Base-by-base conservation (phyloP, 2,888 invertebrate species). In the Cactoblastis cactorum region DNA sequence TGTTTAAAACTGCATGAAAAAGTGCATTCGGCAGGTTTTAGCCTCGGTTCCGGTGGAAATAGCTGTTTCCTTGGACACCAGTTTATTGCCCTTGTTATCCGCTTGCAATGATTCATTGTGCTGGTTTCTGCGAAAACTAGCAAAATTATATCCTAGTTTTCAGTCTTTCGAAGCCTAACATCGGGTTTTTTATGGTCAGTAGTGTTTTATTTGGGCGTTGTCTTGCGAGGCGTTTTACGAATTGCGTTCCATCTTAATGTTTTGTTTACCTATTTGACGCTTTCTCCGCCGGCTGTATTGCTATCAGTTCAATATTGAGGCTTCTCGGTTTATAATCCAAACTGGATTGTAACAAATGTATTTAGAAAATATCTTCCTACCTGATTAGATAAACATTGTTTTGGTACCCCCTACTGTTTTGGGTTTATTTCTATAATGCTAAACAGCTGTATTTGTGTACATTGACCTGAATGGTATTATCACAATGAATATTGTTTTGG, bases 71-170 rank as follows among this genome's bases (percentile, higher is more conserved):
- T 63, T 57, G 54, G 54, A 62, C 61, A 64, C 69, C 71, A 67
- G 53, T 58, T 57, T 63, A 61, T 71, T 76, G 74, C 74, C 74
- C 76, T 76, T 76, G 79, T 75, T 66, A 59, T 62, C 61, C 64
- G 69, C 62, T 70, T 65, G 60, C 71, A 74, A 72, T 85, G 81
- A 86, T 74, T 87, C 88, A 87, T 83, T 87, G 86, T 83, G 74
- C 70, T 61, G 72, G 75, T 79, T 81, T 79, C 73, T 74, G 69
- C 69, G 58, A 70, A 77, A 76, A 76, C 66, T 71, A 71, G 68
- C 66, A 58, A 61, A 65, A 68, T n/a, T 67, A 74, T 68, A 65
- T 67, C 59, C 58, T 62, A 49, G 59, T 54, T 59, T 68, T 58
- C 51, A 52, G 32, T 50, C 50, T 34, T 55, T 46, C 35, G 32